phyloP scores from a whole-genome alignment of 2,113 vertebrate species.

The Larimichthys polyactis region DNA sequence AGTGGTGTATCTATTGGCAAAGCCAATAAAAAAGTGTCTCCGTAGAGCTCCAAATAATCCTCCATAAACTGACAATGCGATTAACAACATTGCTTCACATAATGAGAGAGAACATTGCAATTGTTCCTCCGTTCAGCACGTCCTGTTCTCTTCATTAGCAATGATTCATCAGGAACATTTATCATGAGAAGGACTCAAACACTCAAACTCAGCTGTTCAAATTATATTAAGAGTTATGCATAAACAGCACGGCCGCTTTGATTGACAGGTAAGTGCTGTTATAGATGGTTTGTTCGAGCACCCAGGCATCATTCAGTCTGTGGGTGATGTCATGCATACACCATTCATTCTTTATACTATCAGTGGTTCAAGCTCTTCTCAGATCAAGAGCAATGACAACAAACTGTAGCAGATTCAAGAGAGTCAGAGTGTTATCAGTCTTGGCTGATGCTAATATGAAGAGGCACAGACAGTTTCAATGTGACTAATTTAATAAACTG shows the following conservation, averaged over 20 bases:
- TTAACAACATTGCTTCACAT: slow-evolving; percentile 6
- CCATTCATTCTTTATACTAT: no score
- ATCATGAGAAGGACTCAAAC: slow-evolving; percentile 12
- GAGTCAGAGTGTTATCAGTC: background rate
- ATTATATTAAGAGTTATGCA: no score
- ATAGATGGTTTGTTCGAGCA: no score
- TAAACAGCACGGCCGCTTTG: no score
- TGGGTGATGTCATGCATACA: no score
- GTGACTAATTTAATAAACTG: slow-evolving; percentile 46
- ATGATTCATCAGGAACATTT: slow-evolving; percentile 15
- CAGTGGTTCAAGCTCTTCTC: background rate
- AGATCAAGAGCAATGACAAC: background rate
- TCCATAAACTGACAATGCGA: background rate
- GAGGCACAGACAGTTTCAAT: slow-evolving; percentile 1
- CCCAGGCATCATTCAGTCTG: no score
- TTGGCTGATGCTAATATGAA: slow-evolving; percentile 12
- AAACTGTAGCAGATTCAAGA: background rate
- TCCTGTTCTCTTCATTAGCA: slow-evolving; percentile 31
- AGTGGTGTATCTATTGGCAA: slow-evolving; percentile 14
- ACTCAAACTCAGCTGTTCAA: background rate
- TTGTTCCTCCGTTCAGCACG: slow-evolving; percentile 15
- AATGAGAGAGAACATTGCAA: slow-evolving; percentile 8
- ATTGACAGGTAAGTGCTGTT: no score
- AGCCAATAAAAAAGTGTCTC: background rate
- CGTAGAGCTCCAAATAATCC: background rate